Percentiles rank a stretch among this genome's conserved stretches.
Conservation (phyloP, 2,113 vertebrate genomes). For the Otolemur garnettii region DNA sequence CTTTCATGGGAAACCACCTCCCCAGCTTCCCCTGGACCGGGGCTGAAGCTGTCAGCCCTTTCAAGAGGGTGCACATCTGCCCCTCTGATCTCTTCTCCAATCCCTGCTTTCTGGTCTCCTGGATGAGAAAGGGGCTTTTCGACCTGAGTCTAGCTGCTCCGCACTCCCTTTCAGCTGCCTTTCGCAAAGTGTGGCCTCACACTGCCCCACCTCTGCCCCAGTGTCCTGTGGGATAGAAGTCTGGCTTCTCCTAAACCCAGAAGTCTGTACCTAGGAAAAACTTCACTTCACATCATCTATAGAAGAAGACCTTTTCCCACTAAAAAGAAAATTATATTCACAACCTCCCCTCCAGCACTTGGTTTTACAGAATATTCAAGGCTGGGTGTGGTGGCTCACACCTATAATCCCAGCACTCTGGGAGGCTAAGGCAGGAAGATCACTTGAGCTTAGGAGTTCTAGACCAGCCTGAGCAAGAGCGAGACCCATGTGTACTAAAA, state of each 20-base stretch:
- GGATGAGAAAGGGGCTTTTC: not conserved
- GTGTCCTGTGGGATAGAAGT: not conserved
- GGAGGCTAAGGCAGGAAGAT: too few relatives aligned
- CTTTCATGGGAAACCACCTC: not conserved
- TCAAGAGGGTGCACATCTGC: rapidly evolving
- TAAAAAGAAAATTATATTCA: not conserved
- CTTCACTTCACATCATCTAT: not conserved
- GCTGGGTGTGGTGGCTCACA: not conserved
- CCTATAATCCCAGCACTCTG: too few relatives aligned
- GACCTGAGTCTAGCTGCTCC: not conserved
- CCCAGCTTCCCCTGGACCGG: not conserved
- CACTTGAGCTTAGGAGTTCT: too few relatives aligned
- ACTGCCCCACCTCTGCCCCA: not conserved
- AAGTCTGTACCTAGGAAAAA: not conserved
- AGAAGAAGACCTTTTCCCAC: not conserved
- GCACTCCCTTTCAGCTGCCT: not conserved
- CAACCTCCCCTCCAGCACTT: not conserved
- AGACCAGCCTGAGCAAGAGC: too few relatives aligned
- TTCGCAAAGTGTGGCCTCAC: not conserved
- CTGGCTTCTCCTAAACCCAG: not conserved
- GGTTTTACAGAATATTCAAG: not conserved
- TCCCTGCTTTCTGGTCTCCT: not conserved
- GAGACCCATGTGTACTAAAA: too few relatives aligned
- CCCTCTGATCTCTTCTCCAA: not conserved
- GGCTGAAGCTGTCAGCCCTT: not conserved